These are phyloP conservation scores for Machimus atricapillus DNA, from an alignment of 2,888 invertebrate genomes.

Conservation along the genomic window DNA sequence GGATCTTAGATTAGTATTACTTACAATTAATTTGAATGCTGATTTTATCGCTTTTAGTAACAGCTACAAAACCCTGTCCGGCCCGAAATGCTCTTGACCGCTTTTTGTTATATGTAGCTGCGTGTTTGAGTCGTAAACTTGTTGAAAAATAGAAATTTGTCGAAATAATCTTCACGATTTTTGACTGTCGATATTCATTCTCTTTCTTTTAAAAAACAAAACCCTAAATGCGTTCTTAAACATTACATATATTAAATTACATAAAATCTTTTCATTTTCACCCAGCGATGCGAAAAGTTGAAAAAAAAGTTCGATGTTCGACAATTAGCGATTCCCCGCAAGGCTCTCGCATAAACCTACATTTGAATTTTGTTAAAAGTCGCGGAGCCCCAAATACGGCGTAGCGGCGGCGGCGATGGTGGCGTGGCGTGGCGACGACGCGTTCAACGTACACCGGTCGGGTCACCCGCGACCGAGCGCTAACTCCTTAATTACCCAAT, in stretches of 20 bases:
- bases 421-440: background rate
- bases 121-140: no score
- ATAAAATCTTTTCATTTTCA: background rate
- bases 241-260: background rate
- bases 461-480: conserved; percentile 2
- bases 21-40: no score
- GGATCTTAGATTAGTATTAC: no score
- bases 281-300: background rate
- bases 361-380: background rate
- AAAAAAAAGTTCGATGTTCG: background rate
- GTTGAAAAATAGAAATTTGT: no score
- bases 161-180: no score
- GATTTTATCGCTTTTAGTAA: no score
- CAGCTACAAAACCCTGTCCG: no score
- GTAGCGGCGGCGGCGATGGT: background rate
- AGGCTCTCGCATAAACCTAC: background rate
- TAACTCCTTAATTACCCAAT: conserved; percentile 21
- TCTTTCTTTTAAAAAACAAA: background rate
- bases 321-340: background rate
- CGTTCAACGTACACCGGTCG: background rate
- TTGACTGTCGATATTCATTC: no score
- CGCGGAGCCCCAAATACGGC: background rate
- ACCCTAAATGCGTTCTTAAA: background rate
- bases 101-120: no score
- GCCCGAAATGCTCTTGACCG: no score